Base-by-base conservation (phyloP, 2,113 vertebrate genomes). In the Sigmodon hispidus region DNA sequence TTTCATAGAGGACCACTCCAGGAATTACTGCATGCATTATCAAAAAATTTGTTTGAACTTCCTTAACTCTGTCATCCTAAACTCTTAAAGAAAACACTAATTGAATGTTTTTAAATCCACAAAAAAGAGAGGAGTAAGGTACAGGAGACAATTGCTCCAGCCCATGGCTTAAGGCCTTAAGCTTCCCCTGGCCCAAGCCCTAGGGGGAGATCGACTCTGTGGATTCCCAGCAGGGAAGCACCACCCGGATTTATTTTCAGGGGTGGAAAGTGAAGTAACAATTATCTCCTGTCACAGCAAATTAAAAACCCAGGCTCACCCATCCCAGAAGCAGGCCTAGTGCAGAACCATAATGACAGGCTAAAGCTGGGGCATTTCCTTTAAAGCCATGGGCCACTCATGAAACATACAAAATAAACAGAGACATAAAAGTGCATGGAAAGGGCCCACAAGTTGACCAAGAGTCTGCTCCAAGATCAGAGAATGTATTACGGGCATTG, bases 211-310 rank as follows among this genome's bases (percentile, higher is more conserved):
- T 97, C 65, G 69, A 94, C 93, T 96, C 97, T 97, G 93, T 79
- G 95, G 90, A 96, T 94, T 94, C 72, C 92, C 80, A 92, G 70
- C 65, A 3, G 73, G 90, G 96, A 98, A 97, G 94, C 95, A 98
- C 98, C 98, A 98, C 98, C 98, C 98, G 96, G 79, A 84, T 89
- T 96, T 98, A 98, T 98, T 98, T 98, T 97, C 96, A 97, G 84
- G 97, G 96, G 94, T 98, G 94, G 98, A 98, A 97, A 98, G 95
- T 93, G 96, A 98, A 97, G 97, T 96, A 94, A 89, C 98, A 97
- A 98, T 98, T 98, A 98, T 97, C 97, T 97, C 93, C 96, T 92
- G 81, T 97, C 96, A 97, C 76, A 97, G 95, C 93, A 97, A 98
- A 98, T 95, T 94, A 97, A 97, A 97, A 98, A 97, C 94, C 98